phyloP scores from a whole-genome alignment of 1,140 invertebrate genomes.

The Nasonia giraulti region DNA sequence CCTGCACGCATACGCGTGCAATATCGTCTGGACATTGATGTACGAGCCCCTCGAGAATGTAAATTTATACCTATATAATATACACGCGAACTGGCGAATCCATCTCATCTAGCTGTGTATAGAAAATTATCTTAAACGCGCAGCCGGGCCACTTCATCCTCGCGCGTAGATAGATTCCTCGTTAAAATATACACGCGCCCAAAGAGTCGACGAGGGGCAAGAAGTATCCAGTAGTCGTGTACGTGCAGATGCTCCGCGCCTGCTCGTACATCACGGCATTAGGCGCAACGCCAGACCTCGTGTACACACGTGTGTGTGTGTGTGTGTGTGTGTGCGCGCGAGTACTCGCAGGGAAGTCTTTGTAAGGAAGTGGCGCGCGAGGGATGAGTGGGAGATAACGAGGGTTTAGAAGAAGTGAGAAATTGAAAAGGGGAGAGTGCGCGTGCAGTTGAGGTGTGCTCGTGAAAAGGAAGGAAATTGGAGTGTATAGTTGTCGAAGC shows the following conservation, averaged over 20 bases:
- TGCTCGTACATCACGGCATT: conserved; percentile 28
- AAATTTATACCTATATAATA: background rate
- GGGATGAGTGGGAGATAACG: conserved; percentile 21
- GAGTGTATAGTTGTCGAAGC: background rate
- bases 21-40: background rate
- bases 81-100: too few species aligned
- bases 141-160: background rate
- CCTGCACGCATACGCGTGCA: background rate
- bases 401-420: conserved; percentile 23
- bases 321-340: background rate
- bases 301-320: background rate
- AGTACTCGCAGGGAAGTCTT: background rate
- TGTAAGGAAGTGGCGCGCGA: background rate
- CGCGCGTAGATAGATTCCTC: background rate
- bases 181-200: background rate
- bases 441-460: background rate
- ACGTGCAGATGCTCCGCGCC: conserved; percentile 18
- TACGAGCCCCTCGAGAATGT: background rate
- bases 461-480: background rate
- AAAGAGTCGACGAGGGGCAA: background rate
- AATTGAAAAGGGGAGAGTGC: conserved; percentile 11
- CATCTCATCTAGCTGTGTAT: background rate
- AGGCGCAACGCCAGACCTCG: conserved; percentile 23
- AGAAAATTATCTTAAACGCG: background rate
- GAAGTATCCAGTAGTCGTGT: background rate